A percentile compares a stretch with the other conserved stretches of the same genome.
phyloP scores from a whole-genome alignment of 2,797 vertebrate species.

The Sitta carolinensis region DNA sequence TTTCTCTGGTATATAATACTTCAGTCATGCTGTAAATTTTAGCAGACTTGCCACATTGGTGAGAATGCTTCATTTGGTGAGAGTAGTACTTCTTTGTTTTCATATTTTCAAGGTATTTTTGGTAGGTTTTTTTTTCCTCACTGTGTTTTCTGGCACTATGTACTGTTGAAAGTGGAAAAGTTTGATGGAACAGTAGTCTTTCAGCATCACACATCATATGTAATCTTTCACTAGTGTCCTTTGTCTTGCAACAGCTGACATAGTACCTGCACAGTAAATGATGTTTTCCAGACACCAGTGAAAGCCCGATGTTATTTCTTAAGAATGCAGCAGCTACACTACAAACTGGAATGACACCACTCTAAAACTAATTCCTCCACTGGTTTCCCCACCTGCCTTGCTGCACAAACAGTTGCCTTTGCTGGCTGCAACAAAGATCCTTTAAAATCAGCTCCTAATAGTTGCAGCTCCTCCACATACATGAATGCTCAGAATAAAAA shows the following conservation, averaged over 20 bases:
- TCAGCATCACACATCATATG: background rate
- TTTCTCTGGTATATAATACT: background rate
- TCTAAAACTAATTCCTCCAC: background rate
- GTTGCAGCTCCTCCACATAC: background rate
- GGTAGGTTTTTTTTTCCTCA: fast-evolving
- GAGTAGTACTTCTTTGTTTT: background rate
- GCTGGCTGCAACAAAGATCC: background rate
- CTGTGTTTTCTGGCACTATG: background rate
- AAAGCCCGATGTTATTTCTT: constrained; percentile 49
- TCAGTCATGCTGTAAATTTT: background rate
- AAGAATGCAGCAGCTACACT: constrained; percentile 38
- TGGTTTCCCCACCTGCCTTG: background rate
- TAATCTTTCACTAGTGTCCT: constrained; percentile 38
- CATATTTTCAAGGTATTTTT: background rate
- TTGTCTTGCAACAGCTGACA: constrained; percentile 41
- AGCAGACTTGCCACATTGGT: background rate
- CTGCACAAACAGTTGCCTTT: background rate
- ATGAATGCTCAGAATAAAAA: background rate
- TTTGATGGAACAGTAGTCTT: constrained; percentile 25
- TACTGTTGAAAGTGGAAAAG: background rate
- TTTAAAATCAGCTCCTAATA: background rate
- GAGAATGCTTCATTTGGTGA: background rate
- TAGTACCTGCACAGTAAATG: constrained; percentile 48
- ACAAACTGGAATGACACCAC: background rate
- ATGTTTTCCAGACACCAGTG: constrained; percentile 33